Base-by-base conservation (phyloP, 2,888 invertebrate species). In the Congeria kusceri region DNA sequence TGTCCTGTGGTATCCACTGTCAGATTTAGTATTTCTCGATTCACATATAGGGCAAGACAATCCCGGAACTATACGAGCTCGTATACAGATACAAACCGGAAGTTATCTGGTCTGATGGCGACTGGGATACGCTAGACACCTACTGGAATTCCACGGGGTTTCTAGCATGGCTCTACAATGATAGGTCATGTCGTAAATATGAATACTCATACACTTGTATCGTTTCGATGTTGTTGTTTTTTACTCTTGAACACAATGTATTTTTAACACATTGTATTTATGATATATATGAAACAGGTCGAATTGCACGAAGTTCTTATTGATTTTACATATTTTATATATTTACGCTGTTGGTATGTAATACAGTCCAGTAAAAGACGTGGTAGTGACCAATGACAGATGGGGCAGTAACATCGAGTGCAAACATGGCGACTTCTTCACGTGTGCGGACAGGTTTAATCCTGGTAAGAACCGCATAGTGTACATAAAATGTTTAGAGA, bases 91-190 rank as follows among this genome's bases (percentile, higher is more conserved):
- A 93, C 77, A 80, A 92, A 71, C 93, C 93, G 0, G 92, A 93
- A 7, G 80, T 93, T 5, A 80, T 93, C 15, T 93, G 93, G 93
- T 92, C 92, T 0, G 93, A 93, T 87, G 93, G 93, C 0, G 98
- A 98, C 88, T 98, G 98, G 98, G 98, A 98, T 91, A 96, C 97
- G 0, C 79, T 86, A 3, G 84, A 84, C 59, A 69, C 69, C 3
- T 94, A 94, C 83, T 94, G 94, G 94, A 92, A 93, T 65, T 87
- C 92, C 11, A 92, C 90, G 5, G 88, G 88, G 11, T 94, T 93
- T 80, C 74, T 94, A 1, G 92, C 94, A 5, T 94, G 94, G 93
- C 88, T 94, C 5, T 94, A 93, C 84, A 94, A 94, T 84, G 91
- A 93, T 28, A 91, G 90, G 91, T 92, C 9, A 18, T n/a, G n/a